Evolutionary conservation across 53 echinoderm and acorn worm genomes (phyloP).

Genomic region (Pentamera pediparva): DNA sequence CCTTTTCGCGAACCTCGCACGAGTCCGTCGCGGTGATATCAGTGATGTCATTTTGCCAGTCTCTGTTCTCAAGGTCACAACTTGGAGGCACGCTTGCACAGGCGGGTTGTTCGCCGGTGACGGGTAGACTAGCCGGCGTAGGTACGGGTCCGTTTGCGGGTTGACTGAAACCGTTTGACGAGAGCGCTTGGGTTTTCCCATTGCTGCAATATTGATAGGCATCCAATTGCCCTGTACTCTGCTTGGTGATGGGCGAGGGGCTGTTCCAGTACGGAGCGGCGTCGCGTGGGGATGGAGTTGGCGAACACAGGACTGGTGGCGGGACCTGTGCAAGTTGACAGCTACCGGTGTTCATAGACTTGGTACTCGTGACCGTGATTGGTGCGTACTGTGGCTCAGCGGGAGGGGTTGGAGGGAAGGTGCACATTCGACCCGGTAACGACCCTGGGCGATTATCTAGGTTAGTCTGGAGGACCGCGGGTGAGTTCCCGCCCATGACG

Average conservation of each 20-base stretch:
- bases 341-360: not conserved
- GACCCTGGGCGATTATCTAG: not conserved
- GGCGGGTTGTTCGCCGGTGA: no score
- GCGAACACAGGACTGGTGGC: not conserved
- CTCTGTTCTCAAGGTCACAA: not conserved
- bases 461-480: not conserved
- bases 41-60: conserved; percentile 12
- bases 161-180: no score
- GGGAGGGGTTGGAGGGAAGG: conserved; percentile 8
- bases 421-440: not conserved
- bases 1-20: conserved; percentile 26
- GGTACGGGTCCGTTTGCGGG: no score
- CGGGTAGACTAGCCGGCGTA: no score
- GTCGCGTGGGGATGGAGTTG: not conserved
- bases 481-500: not conserved
- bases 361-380: not conserved
- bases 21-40: conserved; percentile 11
- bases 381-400: not conserved
- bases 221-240: no score
- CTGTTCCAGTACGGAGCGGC: not conserved
- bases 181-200: no score
- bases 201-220: no score
- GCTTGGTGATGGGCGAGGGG: not conserved
- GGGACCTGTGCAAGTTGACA: not conserved
- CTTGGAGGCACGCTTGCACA: not conserved